Percentiles rank a stretch among this genome's conserved stretches.
phyloP scores from a whole-genome alignment of 2,113 vertebrate species.

The Gallinago jamesoni region DNA sequence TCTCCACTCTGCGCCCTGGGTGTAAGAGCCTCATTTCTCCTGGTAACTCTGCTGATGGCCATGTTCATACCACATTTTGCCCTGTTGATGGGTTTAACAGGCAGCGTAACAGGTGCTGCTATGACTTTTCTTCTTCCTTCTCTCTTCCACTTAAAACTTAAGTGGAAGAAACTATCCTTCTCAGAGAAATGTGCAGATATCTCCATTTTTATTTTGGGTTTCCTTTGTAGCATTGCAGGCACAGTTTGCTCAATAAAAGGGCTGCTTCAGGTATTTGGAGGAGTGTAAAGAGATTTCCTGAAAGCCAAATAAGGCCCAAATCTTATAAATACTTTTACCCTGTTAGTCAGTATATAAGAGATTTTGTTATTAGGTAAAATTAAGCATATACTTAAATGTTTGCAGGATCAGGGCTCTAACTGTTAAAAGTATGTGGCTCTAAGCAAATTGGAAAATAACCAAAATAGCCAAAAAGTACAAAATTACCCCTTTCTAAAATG shows the following conservation, averaged over 20 bases:
- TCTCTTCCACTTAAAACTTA: conserved; percentile 81
- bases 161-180: conserved; percentile 68
- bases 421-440: not conserved
- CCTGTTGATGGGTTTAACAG: conserved; percentile 81
- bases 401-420: not conserved
- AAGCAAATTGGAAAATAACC: not conserved
- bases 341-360: not conserved
- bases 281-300: not conserved
- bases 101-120: conserved; percentile 77
- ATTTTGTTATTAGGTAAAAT: not conserved
- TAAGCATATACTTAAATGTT: not conserved
- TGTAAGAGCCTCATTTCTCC: conserved; percentile 70
- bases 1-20: conserved; percentile 9
- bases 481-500: not conserved
- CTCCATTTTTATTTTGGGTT: conserved; percentile 75
- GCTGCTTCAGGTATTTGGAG: conserved; percentile 62
- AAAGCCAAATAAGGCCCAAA: not conserved
- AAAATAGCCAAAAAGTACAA: not conserved
- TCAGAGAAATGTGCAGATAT: conserved; percentile 72
- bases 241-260: conserved; percentile 78
- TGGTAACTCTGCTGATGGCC: conserved; percentile 78
- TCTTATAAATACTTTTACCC: not conserved
- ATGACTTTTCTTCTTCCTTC: conserved; percentile 83
- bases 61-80: conserved; percentile 79
- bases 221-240: conserved; percentile 77